Evolutionary conservation across 1,140 invertebrate genomes (phyloP).

Genomic region (Teleopsis dalmanni): DNA sequence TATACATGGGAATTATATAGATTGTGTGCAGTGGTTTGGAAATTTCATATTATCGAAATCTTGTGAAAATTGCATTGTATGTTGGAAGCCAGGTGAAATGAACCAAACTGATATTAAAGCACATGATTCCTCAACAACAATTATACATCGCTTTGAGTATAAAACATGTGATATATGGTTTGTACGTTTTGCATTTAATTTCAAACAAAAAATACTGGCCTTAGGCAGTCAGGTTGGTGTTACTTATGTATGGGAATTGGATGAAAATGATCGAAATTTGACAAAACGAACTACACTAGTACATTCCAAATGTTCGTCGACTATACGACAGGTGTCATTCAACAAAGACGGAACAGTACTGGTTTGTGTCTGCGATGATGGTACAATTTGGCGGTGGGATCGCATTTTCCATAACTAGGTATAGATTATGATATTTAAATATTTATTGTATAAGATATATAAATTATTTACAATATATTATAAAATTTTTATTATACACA

Average conservation of each 20-base stretch:
- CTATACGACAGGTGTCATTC: constrained; percentile 86
- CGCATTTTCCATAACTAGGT: no score
- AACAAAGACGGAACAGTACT: constrained; percentile 79
- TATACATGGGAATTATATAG: constrained; percentile 97
- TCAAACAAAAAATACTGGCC: constrained; percentile 75
- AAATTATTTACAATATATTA: no score
- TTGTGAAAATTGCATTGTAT: constrained; percentile 87
- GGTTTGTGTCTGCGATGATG: constrained; percentile 66
- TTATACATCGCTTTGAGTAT: constrained; percentile 83
- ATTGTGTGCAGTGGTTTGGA: constrained; percentile 94
- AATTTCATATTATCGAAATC: constrained; percentile 95
- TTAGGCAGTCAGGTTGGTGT: constrained; percentile 87
- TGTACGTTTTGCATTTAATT: constrained; percentile 89
- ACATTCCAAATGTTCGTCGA: constrained; percentile 77
- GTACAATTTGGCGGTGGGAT: constrained; percentile 94
- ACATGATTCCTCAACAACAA: constrained; percentile 31
- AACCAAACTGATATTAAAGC: constrained; percentile 16
- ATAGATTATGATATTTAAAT: no score
- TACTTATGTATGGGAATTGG: constrained; percentile 91
- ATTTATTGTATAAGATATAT: no score
- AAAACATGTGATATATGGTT: constrained; percentile 98
- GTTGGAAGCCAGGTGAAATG: constrained; percentile 40
- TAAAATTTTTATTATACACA: no score
- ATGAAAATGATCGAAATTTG: constrained; percentile 69
- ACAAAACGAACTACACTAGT: constrained; percentile 68